A percentile compares a stretch with the other conserved stretches of the same genome.
These are phyloP conservation scores for Chironomus tepperi DNA, from an alignment of 1,140 invertebrate genomes.

Conservation along the genomic window DNA sequence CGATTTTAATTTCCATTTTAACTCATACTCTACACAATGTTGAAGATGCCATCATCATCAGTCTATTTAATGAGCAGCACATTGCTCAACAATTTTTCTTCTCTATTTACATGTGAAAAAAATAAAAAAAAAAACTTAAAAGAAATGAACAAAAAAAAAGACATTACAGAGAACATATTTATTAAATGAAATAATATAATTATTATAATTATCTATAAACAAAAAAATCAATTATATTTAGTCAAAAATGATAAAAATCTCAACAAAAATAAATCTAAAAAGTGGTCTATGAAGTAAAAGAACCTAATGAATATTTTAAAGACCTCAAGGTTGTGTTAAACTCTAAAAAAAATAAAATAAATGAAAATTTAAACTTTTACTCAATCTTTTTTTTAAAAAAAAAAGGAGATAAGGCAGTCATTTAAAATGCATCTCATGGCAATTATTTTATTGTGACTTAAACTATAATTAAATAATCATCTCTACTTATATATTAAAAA, in stretches of 20 bases:
- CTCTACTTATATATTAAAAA: not conserved
- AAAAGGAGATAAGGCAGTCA: too few species aligned
- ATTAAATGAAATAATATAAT: conserved; percentile 1
- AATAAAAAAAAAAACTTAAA: not conserved
- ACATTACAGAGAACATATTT: not conserved
- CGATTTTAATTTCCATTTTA: too few species aligned
- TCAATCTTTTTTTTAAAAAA: not conserved
- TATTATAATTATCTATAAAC: too few species aligned
- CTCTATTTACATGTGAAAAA: conserved; percentile 5
- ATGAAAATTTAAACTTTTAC: not conserved
- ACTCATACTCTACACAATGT: too few species aligned
- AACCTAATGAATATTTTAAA: not conserved
- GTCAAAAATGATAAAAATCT: not conserved
- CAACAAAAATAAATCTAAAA: not conserved
- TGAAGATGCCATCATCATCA: not conserved
- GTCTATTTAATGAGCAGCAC: not conserved
- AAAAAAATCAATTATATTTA: not conserved
- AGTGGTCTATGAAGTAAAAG: conserved; percentile 2
- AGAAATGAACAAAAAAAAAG: too few species aligned
- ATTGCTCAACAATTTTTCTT: not conserved
- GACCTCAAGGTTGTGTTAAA: conserved; percentile 12
- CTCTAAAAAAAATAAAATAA: not conserved
- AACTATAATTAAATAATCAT: not conserved
- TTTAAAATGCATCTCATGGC: conserved; percentile 12
- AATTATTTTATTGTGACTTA: conserved; percentile 10